Evolutionary conservation across 2,797 vertebrate genomes (phyloP), one percentile per base, ranked within the genome.

Genomic region (Molossus alvarezi): DNA sequence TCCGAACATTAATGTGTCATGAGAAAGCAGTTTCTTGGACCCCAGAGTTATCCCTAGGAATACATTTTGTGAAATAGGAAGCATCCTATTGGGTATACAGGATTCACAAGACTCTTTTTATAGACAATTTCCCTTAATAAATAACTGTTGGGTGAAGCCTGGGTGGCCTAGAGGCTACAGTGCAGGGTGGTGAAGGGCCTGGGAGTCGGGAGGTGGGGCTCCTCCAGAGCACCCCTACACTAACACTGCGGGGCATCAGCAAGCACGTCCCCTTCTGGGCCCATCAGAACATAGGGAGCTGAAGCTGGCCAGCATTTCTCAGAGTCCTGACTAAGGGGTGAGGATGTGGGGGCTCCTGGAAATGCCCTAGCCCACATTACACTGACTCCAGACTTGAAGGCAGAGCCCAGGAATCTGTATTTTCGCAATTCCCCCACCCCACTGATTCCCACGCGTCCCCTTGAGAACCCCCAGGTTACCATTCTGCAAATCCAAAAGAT

Each of bases 391-490:
- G 84, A 10, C 81, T 91, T 1, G 1, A 73, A 58, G 64, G 51
- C 37, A 81, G 55, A 85, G 90, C 25, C 37, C 25, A 81, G 62
- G 67, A 87, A 71, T 71, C 85, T 88, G 45, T 11, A 71, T n/a
- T 83, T 77, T 60, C 9, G 33, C 37, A 69, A 80, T 27, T 12
- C 25, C 13, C 13, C 9, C 55, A 1, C 20, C 14, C 9, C 21
- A 58, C 45, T 41, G 45, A 51, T 33, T 82, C 27, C 27, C 45
- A 62, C 5, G 23, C 2, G 29, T 3, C 33, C n/a, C 9, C 53
- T 1, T 80, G 48, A 48, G 57, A 87, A 62, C 5, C 18, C 20
- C 14, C 27, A 65, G 20, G 48, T 87, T 60, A 90, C 27, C 27
- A 79, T 37, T 81, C 79, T 60, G 15, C 29, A 88, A 25, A 12